Percentiles rank a stretch among this genome's conserved stretches.
phyloP scores from a whole-genome alignment of 2,888 invertebrate species.

The Drosophila leonis region DNA sequence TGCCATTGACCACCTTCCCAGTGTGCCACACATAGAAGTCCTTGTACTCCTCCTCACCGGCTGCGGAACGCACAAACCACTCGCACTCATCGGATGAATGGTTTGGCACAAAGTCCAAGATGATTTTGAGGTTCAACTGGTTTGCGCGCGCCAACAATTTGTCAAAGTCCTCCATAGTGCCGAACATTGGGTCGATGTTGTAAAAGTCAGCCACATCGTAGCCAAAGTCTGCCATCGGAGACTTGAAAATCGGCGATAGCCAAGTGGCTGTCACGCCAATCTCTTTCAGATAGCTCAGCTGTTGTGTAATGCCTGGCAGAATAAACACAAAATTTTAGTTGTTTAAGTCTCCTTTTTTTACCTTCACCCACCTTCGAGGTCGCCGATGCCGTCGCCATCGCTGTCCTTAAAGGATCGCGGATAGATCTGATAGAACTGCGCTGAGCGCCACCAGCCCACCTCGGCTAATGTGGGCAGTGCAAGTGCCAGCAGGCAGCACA shows the following conservation, averaged over 20 bases:
- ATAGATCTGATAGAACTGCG: slow-evolving; percentile 94
- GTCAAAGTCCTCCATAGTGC: slow-evolving; percentile 90
- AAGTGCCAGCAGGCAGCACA: slow-evolving; percentile 57
- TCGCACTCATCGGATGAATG: slow-evolving; percentile 91
- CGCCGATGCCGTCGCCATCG: slow-evolving; percentile 93
- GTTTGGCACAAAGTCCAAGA: slow-evolving; percentile 87
- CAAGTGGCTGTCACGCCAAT: slow-evolving; percentile 89
- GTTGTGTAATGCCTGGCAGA: slow-evolving; percentile 87
- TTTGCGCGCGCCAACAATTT: slow-evolving; percentile 87
- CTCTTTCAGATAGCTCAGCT: slow-evolving; percentile 88
- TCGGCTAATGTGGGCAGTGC: slow-evolving; percentile 50
- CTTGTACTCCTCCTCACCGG: slow-evolving; percentile 87
- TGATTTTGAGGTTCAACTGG: slow-evolving; percentile 85
- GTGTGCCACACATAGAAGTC: slow-evolving; percentile 92
- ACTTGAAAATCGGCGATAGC: slow-evolving; percentile 91
- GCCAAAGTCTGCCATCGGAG: slow-evolving; percentile 92
- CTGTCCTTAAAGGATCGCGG: slow-evolving; percentile 94
- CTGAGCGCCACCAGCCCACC: slow-evolving; percentile 91
- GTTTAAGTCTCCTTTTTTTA: too few relatives aligned
- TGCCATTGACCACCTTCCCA: slow-evolving; percentile 82
- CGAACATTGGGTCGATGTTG: slow-evolving; percentile 89
- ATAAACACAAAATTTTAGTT: too few relatives aligned
- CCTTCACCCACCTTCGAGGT: slow-evolving; percentile 91
- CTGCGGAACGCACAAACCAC: slow-evolving; percentile 92
- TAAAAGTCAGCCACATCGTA: slow-evolving; percentile 91